Evolutionary conservation across 2,113 vertebrate genomes (phyloP).

Genomic region (Talpa occidentalis): DNA sequence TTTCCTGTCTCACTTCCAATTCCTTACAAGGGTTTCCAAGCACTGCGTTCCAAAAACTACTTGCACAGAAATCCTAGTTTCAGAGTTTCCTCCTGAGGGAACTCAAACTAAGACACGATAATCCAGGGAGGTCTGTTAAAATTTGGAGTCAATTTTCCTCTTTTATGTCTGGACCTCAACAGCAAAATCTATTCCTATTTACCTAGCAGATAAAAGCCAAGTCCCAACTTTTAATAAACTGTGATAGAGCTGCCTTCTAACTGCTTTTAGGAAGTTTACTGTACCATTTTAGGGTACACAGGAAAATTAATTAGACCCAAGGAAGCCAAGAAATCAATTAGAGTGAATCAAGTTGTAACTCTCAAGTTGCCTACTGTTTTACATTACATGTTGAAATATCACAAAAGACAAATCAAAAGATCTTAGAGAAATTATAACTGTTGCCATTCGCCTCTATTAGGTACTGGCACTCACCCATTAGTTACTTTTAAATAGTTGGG

Average conservation of each 20-base stretch:
- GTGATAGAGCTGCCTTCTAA: neutral
- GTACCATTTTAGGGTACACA: conserved; percentile 21
- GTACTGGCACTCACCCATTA: neutral
- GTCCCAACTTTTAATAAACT: conserved; percentile 43
- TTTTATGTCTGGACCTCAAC: conserved; percentile 8
- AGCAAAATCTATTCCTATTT: conserved; percentile 68
- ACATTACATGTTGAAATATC: conserved; percentile 30
- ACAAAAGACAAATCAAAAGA: conserved; percentile 56
- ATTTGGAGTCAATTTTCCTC: neutral
- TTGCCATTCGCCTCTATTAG: neutral
- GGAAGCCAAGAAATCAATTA: conserved; percentile 76
- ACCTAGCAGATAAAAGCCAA: conserved; percentile 42
- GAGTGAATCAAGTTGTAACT: conserved; percentile 62
- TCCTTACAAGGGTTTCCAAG: neutral
- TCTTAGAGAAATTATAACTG: conserved; percentile 56
- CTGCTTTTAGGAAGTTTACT: conserved; percentile 47
- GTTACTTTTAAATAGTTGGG: conserved; percentile 29
- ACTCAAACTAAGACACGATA: neutral
- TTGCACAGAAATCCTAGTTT: neutral
- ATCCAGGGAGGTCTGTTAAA: neutral
- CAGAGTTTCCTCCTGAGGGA: neutral
- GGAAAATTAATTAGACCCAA: conserved; percentile 63
- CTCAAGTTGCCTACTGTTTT: conserved; percentile 46
- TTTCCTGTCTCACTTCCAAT: neutral
- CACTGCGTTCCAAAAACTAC: neutral